A percentile compares a stretch with the other conserved stretches of the same genome.
phyloP scores from a whole-genome alignment of 2,113 vertebrate genomes.

The Dascyllus trimaculatus region DNA sequence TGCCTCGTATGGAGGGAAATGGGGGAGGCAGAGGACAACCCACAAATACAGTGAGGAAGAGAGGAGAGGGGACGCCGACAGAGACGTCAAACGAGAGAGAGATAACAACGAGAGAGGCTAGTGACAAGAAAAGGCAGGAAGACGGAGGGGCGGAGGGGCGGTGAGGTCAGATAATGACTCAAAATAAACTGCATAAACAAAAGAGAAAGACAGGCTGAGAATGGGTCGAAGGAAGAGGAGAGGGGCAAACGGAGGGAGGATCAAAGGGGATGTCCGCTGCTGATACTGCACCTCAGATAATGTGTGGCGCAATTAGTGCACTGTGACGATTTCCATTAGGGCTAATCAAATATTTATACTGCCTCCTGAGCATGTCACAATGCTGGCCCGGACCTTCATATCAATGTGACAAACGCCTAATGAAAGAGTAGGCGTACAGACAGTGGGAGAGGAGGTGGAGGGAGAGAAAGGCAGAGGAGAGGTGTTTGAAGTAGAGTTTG shows the following conservation, averaged over 20 bases:
- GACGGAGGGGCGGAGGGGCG: conserved; percentile 12
- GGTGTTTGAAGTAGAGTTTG: conserved; percentile 83
- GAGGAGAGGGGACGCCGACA: conserved; percentile 33
- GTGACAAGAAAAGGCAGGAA: conserved; percentile 61
- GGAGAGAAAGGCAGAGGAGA: conserved; percentile 52
- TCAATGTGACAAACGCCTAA: conserved; percentile 95
- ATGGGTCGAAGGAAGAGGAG: conserved; percentile 49
- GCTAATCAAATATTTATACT: conserved; percentile 99
- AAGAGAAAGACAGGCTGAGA: conserved; percentile 42
- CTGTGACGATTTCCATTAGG: conserved; percentile 99
- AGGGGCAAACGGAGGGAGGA: conserved; percentile 57
- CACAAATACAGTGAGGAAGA: neutral
- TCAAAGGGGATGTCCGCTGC: conserved; percentile 88
- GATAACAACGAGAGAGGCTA: conserved; percentile 47
- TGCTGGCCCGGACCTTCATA: conserved; percentile 85
- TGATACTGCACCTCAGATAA: conserved; percentile 92
- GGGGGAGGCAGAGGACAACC: conserved; percentile 7
- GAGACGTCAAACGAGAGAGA: conserved; percentile 39
- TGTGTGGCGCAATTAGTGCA: conserved; percentile 97
- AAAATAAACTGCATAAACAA: conserved; percentile 76
- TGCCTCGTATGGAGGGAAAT: conserved; percentile 10
- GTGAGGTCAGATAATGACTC: conserved; percentile 48
- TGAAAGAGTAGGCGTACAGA: conserved; percentile 83
- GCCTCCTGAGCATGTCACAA: conserved; percentile 94
- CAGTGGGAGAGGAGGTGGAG: conserved; percentile 66